phyloP scores from a whole-genome alignment of 2,113 vertebrate genomes.

The Cryptomyrus ogoouensis region DNA sequence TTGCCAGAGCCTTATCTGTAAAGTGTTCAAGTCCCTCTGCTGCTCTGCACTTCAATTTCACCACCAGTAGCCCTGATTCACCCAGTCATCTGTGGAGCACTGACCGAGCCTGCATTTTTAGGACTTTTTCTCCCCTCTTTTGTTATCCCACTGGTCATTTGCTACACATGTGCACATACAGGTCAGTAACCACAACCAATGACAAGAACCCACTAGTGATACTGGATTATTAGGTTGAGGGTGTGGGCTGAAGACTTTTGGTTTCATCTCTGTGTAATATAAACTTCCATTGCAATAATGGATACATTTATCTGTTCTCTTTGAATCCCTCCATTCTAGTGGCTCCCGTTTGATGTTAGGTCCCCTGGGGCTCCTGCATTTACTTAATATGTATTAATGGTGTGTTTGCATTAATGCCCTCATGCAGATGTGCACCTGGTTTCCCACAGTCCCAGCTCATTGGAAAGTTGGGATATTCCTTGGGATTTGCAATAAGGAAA shows the following conservation, averaged over 20 bases:
- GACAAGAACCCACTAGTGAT: not conserved
- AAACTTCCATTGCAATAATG: constrained; percentile 7
- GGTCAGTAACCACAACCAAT: not conserved
- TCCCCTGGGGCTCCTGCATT: not conserved
- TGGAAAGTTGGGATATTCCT: not conserved
- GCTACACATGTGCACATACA: not conserved
- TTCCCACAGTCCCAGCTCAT: not conserved
- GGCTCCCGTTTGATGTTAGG: not conserved
- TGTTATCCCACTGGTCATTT: not conserved
- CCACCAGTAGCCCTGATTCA: no score
- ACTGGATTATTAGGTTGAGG: constrained; percentile 9
- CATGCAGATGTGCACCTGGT: not conserved
- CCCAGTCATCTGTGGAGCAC: no score
- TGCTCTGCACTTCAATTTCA: no score
- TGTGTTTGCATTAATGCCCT: not conserved
- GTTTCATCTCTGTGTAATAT: not conserved
- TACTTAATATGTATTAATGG: not conserved
- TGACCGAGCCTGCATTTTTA: no score
- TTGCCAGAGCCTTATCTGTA: no score
- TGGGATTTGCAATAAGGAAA: no score
- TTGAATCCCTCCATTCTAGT: not conserved
- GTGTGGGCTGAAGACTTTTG: not conserved
- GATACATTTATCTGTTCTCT: constrained; percentile 5
- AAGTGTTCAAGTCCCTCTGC: no score
- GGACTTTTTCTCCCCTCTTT: not conserved